Evolutionary conservation across 2,113 vertebrate genomes (phyloP).

Genomic region (Brevimyrus niger): DNA sequence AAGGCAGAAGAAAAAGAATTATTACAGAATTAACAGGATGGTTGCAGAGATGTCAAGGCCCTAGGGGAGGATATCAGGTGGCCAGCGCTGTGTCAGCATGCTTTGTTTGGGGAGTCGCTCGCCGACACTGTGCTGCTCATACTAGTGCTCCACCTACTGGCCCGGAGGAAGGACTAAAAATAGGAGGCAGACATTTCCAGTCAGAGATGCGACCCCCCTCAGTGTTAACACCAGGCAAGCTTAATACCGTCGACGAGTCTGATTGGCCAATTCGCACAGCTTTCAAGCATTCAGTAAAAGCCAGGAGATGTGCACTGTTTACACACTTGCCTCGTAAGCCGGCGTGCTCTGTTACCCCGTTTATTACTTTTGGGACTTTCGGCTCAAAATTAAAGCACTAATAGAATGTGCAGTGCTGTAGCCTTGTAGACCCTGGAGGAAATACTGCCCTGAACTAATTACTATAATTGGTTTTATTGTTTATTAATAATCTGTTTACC

Average conservation of each 20-base stretch:
- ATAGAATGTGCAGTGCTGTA: not conserved
- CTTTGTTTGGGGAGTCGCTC: not conserved
- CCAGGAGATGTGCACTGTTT: not conserved
- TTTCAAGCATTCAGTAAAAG: not conserved
- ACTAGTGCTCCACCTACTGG: not conserved
- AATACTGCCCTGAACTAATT: conserved; percentile 4
- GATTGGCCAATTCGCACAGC: not conserved
- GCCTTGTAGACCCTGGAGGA: not conserved
- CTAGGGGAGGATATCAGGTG: not conserved
- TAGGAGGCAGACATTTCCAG: not conserved
- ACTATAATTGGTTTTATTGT: not conserved
- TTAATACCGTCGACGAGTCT: too few species aligned
- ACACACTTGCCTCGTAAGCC: not conserved
- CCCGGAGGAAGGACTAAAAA: not conserved
- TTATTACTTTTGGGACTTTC: not conserved
- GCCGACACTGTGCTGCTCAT: not conserved
- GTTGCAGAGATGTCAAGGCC: not conserved
- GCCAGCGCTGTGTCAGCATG: not conserved
- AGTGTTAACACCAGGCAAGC: not conserved
- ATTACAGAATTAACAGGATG: not conserved
- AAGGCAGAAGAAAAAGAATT: not conserved
- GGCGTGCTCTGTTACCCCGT: not conserved
- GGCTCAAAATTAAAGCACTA: conserved; percentile 2
- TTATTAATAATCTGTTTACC: conserved; percentile 8
- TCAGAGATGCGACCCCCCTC: not conserved